Percentiles rank a stretch among this genome's conserved stretches.
phyloP scores from a whole-genome alignment of 92 coral and sea anemone genomes.

The Nematostella vectensis region DNA sequence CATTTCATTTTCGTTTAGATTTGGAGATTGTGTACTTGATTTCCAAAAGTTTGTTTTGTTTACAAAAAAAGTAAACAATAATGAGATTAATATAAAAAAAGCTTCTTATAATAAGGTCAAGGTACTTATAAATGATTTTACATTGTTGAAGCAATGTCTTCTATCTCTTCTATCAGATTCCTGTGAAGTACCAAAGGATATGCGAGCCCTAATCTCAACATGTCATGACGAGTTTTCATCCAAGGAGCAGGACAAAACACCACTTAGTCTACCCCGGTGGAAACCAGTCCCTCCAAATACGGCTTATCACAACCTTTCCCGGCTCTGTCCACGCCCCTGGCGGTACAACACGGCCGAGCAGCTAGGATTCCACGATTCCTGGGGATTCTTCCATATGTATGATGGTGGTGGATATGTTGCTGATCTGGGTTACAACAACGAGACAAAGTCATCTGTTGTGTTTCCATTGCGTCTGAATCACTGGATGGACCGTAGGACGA shows the following conservation, averaged over 20 bases:
- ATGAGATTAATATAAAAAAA: too few species aligned
- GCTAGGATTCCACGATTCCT: constrained; percentile 34
- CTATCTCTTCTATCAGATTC: too few species aligned
- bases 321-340: constrained; percentile 78
- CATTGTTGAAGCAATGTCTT: too few species aligned
- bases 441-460: constrained; percentile 13
- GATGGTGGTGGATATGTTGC: constrained; percentile 76
- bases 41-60: too few species aligned
- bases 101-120: too few species aligned
- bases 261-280: constrained; percentile 62
- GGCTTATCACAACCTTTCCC: constrained; percentile 37
- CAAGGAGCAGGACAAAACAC: constrained; percentile 50
- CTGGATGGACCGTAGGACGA: constrained; percentile 71
- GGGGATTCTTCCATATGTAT: constrained; percentile 57
- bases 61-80: too few species aligned
- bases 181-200: too few species aligned
- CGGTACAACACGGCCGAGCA: constrained; percentile 36
- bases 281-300: constrained; percentile 13
- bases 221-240: too few species aligned
- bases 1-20: too few species aligned
- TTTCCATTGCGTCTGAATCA: constrained; percentile 28
- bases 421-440: constrained; percentile 55
- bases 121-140: too few species aligned
- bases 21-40: too few species aligned
- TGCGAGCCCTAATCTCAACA: too few species aligned